Conservation (phyloP, 2,888 invertebrate genomes). For the Mylabris sibirica region DNA sequence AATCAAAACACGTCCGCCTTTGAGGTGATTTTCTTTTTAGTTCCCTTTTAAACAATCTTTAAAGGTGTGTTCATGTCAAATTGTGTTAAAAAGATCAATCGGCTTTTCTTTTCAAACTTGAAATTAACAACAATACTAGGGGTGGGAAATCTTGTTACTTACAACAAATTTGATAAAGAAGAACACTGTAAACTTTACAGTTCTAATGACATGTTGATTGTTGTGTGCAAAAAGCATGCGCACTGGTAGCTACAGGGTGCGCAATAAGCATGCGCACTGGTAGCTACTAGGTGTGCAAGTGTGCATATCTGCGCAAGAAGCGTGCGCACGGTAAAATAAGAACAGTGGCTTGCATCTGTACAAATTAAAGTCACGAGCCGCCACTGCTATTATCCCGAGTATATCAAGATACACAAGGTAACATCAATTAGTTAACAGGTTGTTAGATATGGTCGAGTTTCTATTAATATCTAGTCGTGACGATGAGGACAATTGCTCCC, state of each 20-base stretch:
- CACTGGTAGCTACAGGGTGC: too few species aligned
- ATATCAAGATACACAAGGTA: background rate
- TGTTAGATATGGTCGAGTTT: slow-evolving; percentile 13
- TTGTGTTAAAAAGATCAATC: slow-evolving; percentile 7
- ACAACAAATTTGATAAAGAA: background rate
- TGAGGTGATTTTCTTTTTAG: background rate
- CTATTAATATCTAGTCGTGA: slow-evolving; percentile 12
- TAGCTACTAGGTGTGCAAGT: too few species aligned
- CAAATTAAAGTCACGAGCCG: too few species aligned
- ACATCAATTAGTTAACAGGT: slow-evolving; percentile 13
- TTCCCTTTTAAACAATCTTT: background rate
- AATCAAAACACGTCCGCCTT: slow-evolving; percentile 4
- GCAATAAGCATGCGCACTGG: too few species aligned
- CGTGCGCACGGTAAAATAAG: too few species aligned
- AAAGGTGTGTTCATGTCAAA: background rate
- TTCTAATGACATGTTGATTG: too few species aligned
- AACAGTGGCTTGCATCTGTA: too few species aligned
- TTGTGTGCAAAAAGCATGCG: too few species aligned
- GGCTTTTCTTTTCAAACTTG: background rate
- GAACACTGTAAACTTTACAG: too few species aligned
- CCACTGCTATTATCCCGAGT: too few species aligned
- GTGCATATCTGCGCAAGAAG: too few species aligned
- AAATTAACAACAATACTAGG: background rate
- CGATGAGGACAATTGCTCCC: slow-evolving; percentile 13
- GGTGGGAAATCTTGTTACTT: background rate